phyloP scores from a whole-genome alignment of 2,888 invertebrate genomes.

The Andrena chrysosceles region DNA sequence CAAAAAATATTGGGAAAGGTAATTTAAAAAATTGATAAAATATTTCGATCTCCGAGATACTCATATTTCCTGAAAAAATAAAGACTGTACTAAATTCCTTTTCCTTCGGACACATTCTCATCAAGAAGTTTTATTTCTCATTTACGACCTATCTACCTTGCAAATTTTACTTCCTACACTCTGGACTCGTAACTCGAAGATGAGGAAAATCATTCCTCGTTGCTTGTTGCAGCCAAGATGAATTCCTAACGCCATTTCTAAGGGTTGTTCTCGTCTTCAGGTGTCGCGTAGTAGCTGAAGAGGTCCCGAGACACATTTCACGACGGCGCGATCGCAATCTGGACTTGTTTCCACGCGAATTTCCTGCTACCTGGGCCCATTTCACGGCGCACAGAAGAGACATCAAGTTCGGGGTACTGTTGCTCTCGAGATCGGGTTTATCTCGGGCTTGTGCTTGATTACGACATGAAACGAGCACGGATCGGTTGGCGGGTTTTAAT shows the following conservation, averaged over 20 bases:
- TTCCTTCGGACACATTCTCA: not conserved
- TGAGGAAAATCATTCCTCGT: constrained; percentile 21
- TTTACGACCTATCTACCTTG: not conserved
- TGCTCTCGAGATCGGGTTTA: constrained; percentile 50
- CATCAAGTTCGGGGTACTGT: constrained; percentile 41
- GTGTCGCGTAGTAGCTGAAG: not conserved
- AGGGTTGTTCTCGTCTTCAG: not conserved
- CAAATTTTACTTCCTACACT: not conserved
- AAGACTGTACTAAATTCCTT: no score
- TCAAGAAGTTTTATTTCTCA: not conserved
- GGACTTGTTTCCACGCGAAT: not conserved
- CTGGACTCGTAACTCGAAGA: not conserved
- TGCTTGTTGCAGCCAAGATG: constrained; percentile 8
- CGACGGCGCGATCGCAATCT: constrained; percentile 1
- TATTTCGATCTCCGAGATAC: no score
- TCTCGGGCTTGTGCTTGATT: constrained; percentile 45
- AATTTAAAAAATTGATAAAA: no score
- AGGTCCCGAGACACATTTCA: not conserved
- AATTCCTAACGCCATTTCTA: not conserved
- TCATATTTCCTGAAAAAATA: no score
- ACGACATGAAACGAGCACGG: constrained; percentile 45
- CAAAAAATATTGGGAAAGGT: no score
- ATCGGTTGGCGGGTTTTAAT: constrained; percentile 62
- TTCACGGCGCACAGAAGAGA: constrained; percentile 15
- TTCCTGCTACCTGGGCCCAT: not conserved